phyloP scores from a whole-genome alignment of 2,888 invertebrate genomes.

The Dorcus parallelipipedus region DNA sequence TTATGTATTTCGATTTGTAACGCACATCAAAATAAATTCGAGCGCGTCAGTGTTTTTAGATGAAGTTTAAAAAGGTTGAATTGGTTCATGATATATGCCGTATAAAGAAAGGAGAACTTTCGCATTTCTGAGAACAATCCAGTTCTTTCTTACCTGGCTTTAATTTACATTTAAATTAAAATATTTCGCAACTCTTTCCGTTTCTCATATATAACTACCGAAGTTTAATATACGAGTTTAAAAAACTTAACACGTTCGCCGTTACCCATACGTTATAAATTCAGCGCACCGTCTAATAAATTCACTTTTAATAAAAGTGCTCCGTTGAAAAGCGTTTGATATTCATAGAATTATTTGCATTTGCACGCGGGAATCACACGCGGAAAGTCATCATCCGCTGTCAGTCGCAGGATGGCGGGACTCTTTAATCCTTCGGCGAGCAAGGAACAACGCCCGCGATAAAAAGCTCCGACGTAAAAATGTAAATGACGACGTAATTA shows the following conservation, averaged over 20 bases:
- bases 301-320: neutral
- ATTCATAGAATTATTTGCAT: neutral
- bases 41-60: too few relatives aligned
- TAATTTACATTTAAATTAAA: slow-evolving; percentile 17
- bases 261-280: neutral
- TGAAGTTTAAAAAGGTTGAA: too few relatives aligned
- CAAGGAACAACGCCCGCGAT: too few relatives aligned
- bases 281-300: neutral
- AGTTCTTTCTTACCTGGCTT: slow-evolving; percentile 6
- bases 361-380: neutral
- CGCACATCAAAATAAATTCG: too few relatives aligned
- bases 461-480: neutral
- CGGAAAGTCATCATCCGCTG: too few relatives aligned
- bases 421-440: too few relatives aligned
- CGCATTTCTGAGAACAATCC: neutral
- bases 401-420: too few relatives aligned
- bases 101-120: neutral
- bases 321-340: neutral
- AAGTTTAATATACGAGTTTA: neutral
- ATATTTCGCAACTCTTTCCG: slow-evolving; percentile 10
- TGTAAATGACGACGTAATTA: slow-evolving; percentile 25
- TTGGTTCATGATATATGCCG: too few relatives aligned
- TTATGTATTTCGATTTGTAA: too few relatives aligned
- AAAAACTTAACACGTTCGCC: neutral
- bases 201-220: slow-evolving; percentile 1